phyloP scores from a whole-genome alignment of 1,140 invertebrate species.

The Hyles euphorbiae region DNA sequence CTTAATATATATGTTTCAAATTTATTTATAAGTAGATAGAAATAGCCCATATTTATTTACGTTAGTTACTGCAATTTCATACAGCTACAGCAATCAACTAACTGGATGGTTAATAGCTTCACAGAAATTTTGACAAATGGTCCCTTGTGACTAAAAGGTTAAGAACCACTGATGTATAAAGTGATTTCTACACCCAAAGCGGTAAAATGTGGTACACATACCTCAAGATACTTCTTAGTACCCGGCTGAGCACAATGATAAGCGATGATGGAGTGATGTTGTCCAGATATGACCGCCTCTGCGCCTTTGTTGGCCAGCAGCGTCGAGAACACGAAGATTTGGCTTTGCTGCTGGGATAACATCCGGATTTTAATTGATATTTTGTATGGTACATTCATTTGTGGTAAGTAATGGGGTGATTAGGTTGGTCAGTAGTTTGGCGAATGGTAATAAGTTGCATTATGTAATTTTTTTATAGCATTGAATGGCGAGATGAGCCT shows the following conservation, averaged over 20 bases:
- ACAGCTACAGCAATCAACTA: no score
- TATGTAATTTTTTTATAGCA: no score
- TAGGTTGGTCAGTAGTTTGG: no score
- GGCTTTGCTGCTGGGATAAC: constrained; percentile 92
- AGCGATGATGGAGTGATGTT: constrained; percentile 94
- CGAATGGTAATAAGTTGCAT: no score
- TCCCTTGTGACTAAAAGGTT: background rate
- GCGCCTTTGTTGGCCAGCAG: constrained; percentile 95
- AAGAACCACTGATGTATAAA: background rate
- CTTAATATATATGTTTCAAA: constrained; percentile 4
- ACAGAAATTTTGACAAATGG: background rate
- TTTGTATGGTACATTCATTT: background rate
- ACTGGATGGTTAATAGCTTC: no score
- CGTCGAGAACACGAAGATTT: constrained; percentile 98
- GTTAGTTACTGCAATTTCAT: background rate
- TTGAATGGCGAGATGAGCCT: no score
- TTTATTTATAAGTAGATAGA: background rate
- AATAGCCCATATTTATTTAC: background rate
- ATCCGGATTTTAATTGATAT: constrained; percentile 22
- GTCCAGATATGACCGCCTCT: constrained; percentile 91
- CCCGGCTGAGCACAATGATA: constrained; percentile 96
- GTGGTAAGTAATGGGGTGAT: background rate
- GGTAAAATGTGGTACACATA: constrained; percentile 41
- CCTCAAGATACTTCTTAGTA: constrained; percentile 96
- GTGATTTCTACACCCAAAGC: background rate